A percentile compares a stretch with the other conserved stretches of the same genome.
phyloP scores from a whole-genome alignment of 2,888 invertebrate genomes.

The Pyrocoelia pectoralis region DNA sequence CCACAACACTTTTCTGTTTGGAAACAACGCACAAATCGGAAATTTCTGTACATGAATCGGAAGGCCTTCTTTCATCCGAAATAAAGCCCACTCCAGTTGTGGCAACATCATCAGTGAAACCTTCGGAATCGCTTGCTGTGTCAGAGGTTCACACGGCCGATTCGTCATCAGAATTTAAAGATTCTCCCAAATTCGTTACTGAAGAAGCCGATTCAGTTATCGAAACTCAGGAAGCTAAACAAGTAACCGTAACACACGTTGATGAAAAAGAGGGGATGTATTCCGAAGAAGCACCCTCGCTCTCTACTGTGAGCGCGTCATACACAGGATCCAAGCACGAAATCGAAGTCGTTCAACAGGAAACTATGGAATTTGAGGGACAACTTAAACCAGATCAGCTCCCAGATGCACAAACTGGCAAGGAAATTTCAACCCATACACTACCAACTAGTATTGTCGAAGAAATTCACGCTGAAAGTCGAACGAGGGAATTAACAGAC shows the following conservation, averaged over 20 bases:
- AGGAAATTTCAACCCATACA: conserved; percentile 61
- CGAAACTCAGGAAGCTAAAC: conserved; percentile 70
- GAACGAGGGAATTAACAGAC: conserved; percentile 48
- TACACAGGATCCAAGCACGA: conserved; percentile 67
- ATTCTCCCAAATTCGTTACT: conserved; percentile 63
- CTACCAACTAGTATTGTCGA: conserved; percentile 65
- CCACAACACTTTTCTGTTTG: conserved; percentile 63
- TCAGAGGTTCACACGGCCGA: conserved; percentile 69
- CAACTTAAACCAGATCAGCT: conserved; percentile 61
- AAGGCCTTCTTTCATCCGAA: conserved; percentile 64
- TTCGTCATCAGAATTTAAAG: conserved; percentile 62
- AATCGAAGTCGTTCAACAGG: conserved; percentile 68
- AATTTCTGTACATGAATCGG: conserved; percentile 72
- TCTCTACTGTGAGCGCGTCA: conserved; percentile 58
- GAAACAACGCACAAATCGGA: conserved; percentile 67
- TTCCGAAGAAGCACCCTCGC: conserved; percentile 53
- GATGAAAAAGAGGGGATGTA: conserved; percentile 72
- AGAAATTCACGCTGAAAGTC: conserved; percentile 59
- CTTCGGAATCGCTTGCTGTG: conserved; percentile 68
- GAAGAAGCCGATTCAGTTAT: conserved; percentile 64
- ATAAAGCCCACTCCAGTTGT: conserved; percentile 62
- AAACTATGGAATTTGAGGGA: conserved; percentile 72
- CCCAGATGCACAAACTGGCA: conserved; percentile 64
- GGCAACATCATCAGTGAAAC: conserved; percentile 68
- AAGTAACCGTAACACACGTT: conserved; percentile 66